Conservation (phyloP, 2,888 invertebrate species). For the Strigamia maritima region DNA sequence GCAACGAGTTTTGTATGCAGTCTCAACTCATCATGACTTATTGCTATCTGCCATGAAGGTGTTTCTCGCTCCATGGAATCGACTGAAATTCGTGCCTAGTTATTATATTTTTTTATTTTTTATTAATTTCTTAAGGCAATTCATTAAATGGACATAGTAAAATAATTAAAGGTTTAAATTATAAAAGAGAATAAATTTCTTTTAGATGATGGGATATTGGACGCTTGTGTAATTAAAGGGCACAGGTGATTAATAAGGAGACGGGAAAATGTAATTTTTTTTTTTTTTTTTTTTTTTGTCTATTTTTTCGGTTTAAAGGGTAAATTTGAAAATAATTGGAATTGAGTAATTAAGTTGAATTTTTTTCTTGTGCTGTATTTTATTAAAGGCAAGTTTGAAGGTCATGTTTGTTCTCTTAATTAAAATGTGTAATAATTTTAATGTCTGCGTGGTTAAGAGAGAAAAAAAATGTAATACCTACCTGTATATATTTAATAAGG, state of each 20-base stretch:
- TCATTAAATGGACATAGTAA: conserved; percentile 28
- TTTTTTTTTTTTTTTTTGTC: background rate
- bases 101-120: background rate
- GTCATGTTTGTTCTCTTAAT: background rate
- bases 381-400: background rate
- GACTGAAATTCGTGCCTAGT: background rate
- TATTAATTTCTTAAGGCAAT: background rate
- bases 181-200: background rate
- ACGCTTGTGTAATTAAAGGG: conserved; percentile 17
- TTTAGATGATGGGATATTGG: conserved; percentile 31
- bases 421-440: conserved; percentile 27
- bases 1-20: conserved; percentile 28
- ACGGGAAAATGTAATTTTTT: background rate
- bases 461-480: too few species aligned
- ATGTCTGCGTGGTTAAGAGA: background rate
- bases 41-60: conserved; percentile 19
- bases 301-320: background rate
- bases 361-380: background rate
- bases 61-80: background rate
- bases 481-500: too few species aligned
- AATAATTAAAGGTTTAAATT: conserved; percentile 6
- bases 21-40: conserved; percentile 28
- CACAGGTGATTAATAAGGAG: conserved; percentile 25
- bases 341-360: conserved; percentile 16
- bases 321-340: conserved; percentile 16